These are phyloP conservation scores for Schizaphis graminum DNA, from an alignment of 2,888 invertebrate species.

Conservation along the genomic window DNA sequence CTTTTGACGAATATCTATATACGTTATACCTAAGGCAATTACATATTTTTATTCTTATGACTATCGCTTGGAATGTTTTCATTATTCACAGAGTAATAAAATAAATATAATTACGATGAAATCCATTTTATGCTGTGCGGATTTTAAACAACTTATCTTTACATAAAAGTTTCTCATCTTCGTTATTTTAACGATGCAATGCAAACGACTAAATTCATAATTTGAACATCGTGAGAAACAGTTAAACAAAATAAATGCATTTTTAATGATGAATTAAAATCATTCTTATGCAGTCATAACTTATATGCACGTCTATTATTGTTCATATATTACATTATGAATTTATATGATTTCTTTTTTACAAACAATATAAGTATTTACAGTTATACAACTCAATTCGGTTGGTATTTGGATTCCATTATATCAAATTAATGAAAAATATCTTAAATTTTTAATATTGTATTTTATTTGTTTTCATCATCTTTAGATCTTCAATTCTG, in stretches of 20 bases:
- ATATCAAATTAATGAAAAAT: background rate
- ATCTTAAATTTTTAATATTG: too few species aligned
- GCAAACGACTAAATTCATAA: background rate
- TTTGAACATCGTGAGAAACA: background rate
- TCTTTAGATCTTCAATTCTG: background rate
- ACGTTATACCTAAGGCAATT: background rate
- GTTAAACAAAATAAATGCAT: background rate
- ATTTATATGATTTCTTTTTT: background rate
- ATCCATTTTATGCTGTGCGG: background rate
- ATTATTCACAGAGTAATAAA: background rate
- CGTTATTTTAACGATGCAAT: background rate
- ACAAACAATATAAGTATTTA: background rate
- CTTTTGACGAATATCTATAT: background rate
- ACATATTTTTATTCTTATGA: background rate
- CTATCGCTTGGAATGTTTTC: background rate
- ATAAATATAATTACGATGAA: background rate
- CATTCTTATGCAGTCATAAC: background rate
- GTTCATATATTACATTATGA: background rate
- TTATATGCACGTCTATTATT: background rate
- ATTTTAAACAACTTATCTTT: background rate
- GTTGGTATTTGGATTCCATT: background rate
- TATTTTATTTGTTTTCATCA: background rate
- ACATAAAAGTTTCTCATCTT: background rate
- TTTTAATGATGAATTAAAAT: background rate
- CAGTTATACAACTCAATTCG: background rate